phyloP scores from a whole-genome alignment of 2,797 vertebrate species.

The Phyllotis vaccarum region DNA sequence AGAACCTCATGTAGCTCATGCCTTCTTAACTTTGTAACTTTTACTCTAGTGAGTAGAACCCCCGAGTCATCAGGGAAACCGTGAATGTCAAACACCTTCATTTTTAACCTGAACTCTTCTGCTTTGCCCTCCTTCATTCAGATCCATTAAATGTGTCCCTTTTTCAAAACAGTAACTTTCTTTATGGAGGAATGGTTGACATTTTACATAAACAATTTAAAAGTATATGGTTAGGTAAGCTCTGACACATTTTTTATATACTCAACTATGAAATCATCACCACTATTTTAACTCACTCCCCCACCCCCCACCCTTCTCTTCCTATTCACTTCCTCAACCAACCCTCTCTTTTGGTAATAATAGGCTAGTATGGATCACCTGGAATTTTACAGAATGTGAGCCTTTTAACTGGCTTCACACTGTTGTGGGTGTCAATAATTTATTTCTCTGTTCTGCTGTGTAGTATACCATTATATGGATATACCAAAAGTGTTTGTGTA shows the following conservation, averaged over 20 bases:
- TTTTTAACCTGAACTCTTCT: background rate
- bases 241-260: background rate
- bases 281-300: background rate
- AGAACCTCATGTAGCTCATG: background rate
- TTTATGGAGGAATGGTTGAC: background rate
- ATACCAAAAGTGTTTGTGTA: background rate
- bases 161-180: slow-evolving; percentile 17
- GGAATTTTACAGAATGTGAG: background rate
- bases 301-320: background rate
- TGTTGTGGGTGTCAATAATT: background rate
- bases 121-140: background rate
- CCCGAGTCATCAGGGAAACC: background rate
- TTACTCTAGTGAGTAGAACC: background rate
- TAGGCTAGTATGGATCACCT: background rate
- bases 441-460: background rate
- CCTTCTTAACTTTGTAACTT: background rate
- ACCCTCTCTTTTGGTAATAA: background rate
- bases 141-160: background rate
- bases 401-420: background rate
- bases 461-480: background rate
- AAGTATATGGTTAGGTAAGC: background rate
- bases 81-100: background rate
- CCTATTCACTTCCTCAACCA: background rate
- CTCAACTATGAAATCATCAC: background rate
- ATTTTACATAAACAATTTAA: background rate